Conservation (phyloP, 2,888 invertebrate species). For the Pomacea canaliculata region DNA sequence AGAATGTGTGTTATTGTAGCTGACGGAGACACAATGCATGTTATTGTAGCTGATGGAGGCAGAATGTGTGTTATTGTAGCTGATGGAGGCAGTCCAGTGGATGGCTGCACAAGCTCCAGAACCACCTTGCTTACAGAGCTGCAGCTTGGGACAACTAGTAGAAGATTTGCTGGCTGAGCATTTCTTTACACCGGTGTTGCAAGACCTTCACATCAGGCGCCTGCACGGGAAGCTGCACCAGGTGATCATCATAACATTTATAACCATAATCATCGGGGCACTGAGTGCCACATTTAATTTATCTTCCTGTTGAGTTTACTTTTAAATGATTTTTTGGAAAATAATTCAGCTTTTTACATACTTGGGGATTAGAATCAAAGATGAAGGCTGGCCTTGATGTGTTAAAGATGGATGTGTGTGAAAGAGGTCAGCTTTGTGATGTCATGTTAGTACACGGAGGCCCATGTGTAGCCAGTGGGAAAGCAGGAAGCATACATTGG, state of each 20-base stretch:
- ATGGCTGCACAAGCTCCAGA: slow-evolving; percentile 41
- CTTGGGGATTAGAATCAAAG: no score
- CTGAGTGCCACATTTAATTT: background rate
- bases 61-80: slow-evolving; percentile 33
- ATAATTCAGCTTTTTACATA: no score
- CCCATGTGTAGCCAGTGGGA: no score
- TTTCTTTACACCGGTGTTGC: slow-evolving; percentile 55
- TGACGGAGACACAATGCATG: no score
- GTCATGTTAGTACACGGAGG: no score
- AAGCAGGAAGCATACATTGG: no score
- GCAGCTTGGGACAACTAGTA: slow-evolving; percentile 44
- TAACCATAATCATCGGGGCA: background rate
- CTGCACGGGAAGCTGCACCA: slow-evolving; percentile 52
- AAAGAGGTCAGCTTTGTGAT: no score
- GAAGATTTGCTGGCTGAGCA: slow-evolving; percentile 47
- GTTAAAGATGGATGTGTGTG: no score
- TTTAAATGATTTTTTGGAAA: no score
- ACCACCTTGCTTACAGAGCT: slow-evolving; percentile 40
- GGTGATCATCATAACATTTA: slow-evolving; percentile 35
- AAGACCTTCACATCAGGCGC: slow-evolving; percentile 52
- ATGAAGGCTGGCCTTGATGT: no score
- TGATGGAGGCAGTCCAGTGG: slow-evolving; percentile 54
- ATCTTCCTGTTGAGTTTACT: background rate
- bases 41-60: slow-evolving; percentile 37
- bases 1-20: no score